Evolutionary conservation across 1,140 invertebrate species (phyloP), one percentile per base, ranked within the genome.

Genomic region (Trachymyrmex cornetzi): DNA sequence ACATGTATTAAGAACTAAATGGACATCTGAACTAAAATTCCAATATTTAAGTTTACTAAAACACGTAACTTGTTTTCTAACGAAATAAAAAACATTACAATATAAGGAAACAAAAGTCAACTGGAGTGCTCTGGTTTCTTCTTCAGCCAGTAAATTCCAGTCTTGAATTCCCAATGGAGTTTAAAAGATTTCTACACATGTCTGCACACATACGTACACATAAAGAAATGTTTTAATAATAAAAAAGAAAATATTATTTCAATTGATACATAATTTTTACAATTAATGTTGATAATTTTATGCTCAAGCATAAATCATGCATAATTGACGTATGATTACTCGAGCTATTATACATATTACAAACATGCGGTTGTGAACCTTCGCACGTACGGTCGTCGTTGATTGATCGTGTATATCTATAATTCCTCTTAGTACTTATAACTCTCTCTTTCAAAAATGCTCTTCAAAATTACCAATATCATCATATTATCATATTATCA

Each of bases 111-210:
- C 2, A 3, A 48, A 74, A 38, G 16, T 5, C 22, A 24, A 44
- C 27, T 16, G 5, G 7, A 24, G 16, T n/a, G 14, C 30, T 22
- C 19, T 19, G 24, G 27, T 61, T 34, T 84, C n/a, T 63, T 61
- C 2, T 27, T 44, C 16, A 19, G 0, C 11, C 14, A 44, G 38
- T 44, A 44, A 12, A 44, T 44, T 44, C 38, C 38, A 24, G 38
- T 84, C n/a, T 74, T 74, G 27, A 74, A 61, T 84, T 75, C 9
- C 24, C 14, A 14, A 61, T 22, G 9, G 12, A 24, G 38, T n/a
- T 24, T 48, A 48, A 69, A 69, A 14, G 6, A 69, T 69, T 44
- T 12, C 38, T 44, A 38, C 9, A 44, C 3, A 48, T 44, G 5
- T 44, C 4, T 22, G 22, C 12, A 44, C 2, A 6, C 12, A 44